These are phyloP conservation scores for Theocolax elegans DNA, from an alignment of 1,140 invertebrate genomes.

Conservation along the genomic window DNA sequence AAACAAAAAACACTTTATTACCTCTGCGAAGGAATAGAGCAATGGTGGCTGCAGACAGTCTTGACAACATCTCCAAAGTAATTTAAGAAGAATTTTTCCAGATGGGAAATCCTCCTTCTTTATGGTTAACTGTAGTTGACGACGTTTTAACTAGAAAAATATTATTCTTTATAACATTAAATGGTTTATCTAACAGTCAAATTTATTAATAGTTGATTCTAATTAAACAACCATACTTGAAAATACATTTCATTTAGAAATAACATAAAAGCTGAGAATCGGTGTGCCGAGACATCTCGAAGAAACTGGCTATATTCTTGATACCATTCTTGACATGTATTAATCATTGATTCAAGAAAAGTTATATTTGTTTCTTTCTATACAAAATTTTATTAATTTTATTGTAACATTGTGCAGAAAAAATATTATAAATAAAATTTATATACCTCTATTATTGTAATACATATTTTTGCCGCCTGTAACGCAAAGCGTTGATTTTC, in stretches of 20 bases:
- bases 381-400: slow-evolving; percentile 25
- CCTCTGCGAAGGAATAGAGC: slow-evolving; percentile 81
- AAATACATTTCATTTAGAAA: slow-evolving; percentile 91
- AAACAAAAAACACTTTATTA: too few species aligned
- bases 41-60: slow-evolving; percentile 81
- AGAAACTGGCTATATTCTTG: slow-evolving; percentile 81
- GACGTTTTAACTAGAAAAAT: slow-evolving; percentile 73
- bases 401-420: neutral
- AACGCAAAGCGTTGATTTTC: slow-evolving; percentile 82
- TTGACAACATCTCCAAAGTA: slow-evolving; percentile 86
- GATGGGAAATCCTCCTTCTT: slow-evolving; percentile 77
- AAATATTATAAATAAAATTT: neutral
- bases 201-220: too few species aligned
- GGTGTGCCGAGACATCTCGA: slow-evolving; percentile 55
- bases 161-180: too few species aligned
- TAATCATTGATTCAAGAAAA: slow-evolving; percentile 87
- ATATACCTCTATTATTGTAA: slow-evolving; percentile 82
- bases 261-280: slow-evolving; percentile 81
- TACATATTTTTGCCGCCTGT: slow-evolving; percentile 83
- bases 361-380: slow-evolving; percentile 86
- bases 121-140: slow-evolving; percentile 76
- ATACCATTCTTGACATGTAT: slow-evolving; percentile 90
- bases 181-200: too few species aligned
- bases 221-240: slow-evolving; percentile 70
- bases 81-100: slow-evolving; percentile 78